Percentiles rank a stretch among this genome's conserved stretches.
phyloP scores from a whole-genome alignment of 1,140 invertebrate genomes.

The Oryctes rhinoceros region DNA sequence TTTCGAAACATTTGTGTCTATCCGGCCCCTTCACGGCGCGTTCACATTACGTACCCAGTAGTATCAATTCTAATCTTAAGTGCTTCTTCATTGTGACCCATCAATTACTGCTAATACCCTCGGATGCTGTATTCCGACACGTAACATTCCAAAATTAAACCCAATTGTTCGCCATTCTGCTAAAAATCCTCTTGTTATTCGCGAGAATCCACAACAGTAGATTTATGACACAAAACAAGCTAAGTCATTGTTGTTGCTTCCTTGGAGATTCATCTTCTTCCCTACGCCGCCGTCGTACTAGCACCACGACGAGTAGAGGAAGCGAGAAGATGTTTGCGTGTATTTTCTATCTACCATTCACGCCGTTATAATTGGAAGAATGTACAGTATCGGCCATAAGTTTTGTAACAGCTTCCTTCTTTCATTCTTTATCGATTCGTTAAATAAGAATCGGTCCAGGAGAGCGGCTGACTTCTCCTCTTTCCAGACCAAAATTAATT shows the following conservation, averaged over 20 bases:
- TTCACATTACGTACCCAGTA: no score
- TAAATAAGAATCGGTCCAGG: no score
- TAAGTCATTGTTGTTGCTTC: conserved; percentile 19
- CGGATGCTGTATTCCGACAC: not conserved
- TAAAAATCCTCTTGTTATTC: not conserved
- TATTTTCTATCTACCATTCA: not conserved
- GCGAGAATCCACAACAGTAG: not conserved
- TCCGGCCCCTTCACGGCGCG: no score
- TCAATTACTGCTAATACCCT: conserved; percentile 1
- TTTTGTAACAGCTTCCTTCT: no score
- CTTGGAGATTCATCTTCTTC: conserved; percentile 16
- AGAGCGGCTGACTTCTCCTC: no score
- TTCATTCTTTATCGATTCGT: no score
- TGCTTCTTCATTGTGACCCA: not conserved
- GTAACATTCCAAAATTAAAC: conserved; percentile 6
- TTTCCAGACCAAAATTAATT: no score
- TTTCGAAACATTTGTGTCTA: no score
- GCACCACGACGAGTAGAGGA: not conserved
- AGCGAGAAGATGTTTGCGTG: not conserved
- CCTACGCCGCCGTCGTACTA: not conserved
- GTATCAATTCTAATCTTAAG: no score
- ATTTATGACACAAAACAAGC: conserved; percentile 26
- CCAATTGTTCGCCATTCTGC: not conserved
- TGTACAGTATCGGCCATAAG: no score
- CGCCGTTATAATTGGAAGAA: not conserved